These are phyloP conservation scores for Orientallactaga sibirica DNA, from an alignment of 2,797 vertebrate genomes.

Conservation along the genomic window DNA sequence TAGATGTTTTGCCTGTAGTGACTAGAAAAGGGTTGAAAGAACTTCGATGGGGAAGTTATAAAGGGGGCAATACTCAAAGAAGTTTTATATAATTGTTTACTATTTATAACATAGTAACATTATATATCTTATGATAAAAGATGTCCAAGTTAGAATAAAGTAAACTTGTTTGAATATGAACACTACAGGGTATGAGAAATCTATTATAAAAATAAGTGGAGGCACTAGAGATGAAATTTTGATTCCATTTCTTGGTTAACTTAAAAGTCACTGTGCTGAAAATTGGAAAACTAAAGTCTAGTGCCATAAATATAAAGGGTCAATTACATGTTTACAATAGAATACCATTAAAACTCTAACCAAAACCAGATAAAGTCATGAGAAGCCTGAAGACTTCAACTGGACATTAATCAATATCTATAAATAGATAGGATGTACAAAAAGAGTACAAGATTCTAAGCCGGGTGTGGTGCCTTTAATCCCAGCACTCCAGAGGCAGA, in stretches of 20 bases:
- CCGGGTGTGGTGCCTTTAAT: too few species aligned
- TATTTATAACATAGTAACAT: slow-evolving; percentile 29
- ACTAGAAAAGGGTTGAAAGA: slow-evolving; percentile 50
- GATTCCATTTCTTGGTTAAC: slow-evolving; percentile 37
- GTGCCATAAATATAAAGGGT: slow-evolving; percentile 27
- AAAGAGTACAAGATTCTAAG: slow-evolving; percentile 20
- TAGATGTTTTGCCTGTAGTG: slow-evolving; percentile 7
- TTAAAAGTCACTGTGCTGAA: background rate
- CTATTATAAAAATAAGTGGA: background rate
- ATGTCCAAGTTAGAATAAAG: slow-evolving; percentile 47
- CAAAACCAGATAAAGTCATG: slow-evolving; percentile 43
- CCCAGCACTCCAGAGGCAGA: too few species aligned
- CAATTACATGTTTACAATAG: slow-evolving; percentile 48
- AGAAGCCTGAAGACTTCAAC: slow-evolving; percentile 34
- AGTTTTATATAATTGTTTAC: slow-evolving; percentile 40
- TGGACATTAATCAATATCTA: slow-evolving; percentile 40
- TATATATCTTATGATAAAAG: slow-evolving; percentile 47
- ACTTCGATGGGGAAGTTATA: background rate
- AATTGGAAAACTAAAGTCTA: slow-evolving; percentile 40
- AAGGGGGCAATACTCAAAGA: background rate
- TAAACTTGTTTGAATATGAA: slow-evolving; percentile 31
- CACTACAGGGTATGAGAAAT: background rate
- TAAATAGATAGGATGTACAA: background rate
- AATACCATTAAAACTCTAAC: slow-evolving; percentile 35
- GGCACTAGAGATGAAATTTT: slow-evolving; percentile 26